Conservation (phyloP, 2,888 invertebrate species). For the Drosophila sordidula region DNA sequence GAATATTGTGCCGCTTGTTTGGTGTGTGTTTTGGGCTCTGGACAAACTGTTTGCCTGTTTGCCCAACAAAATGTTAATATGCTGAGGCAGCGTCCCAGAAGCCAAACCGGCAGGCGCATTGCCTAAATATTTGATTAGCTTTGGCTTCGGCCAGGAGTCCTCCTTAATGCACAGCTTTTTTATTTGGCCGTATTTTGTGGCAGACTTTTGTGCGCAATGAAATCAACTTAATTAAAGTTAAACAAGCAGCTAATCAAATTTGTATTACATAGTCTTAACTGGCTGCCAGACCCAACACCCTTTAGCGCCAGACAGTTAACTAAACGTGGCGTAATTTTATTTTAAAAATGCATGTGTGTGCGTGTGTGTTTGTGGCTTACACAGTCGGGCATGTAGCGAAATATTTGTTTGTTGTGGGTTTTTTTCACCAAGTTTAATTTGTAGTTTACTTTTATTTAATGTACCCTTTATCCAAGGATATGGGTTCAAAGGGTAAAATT, state of each 20-base stretch:
- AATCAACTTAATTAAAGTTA: constrained; percentile 79
- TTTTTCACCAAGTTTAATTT: neutral
- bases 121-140: constrained; percentile 70
- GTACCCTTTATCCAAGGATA: neutral
- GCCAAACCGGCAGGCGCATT: constrained; percentile 38
- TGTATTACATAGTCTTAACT: constrained; percentile 63
- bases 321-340: constrained; percentile 74
- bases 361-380: constrained; percentile 14
- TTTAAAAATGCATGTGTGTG: constrained; percentile 69
- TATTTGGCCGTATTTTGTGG: neutral
- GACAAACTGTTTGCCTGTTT: constrained; percentile 54
- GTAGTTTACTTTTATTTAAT: neutral
- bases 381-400: constrained; percentile 22
- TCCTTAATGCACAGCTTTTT: neutral
- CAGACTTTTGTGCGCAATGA: constrained; percentile 48
- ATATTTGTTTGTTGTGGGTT: constrained; percentile 23
- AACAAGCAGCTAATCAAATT: constrained; percentile 80
- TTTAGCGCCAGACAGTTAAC: constrained; percentile 50
- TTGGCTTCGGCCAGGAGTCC: constrained; percentile 17
- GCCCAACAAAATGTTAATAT: constrained; percentile 57
- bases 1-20: constrained; percentile 68
- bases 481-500: too few species aligned
- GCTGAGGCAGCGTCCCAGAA: constrained; percentile 50
- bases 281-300: constrained; percentile 8
- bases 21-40: constrained; percentile 40